Evolutionary conservation across 2,888 invertebrate genomes (phyloP).

Genomic region (Trissolcus brochymenae): DNA sequence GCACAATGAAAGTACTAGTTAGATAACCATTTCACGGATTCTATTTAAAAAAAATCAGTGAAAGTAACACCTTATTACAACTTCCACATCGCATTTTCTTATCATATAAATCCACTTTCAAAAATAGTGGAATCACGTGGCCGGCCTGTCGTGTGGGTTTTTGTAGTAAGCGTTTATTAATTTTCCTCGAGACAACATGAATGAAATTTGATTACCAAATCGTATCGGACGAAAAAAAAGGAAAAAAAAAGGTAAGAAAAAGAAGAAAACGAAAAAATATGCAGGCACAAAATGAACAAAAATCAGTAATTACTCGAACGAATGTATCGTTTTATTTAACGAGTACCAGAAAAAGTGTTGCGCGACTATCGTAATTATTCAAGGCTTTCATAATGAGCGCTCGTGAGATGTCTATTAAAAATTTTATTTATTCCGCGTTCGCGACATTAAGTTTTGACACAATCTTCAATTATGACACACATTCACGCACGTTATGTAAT

Average conservation of each 20-base stretch:
- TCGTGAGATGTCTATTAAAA: conserved; percentile 44
- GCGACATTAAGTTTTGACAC: conserved; percentile 53
- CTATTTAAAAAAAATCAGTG: conserved; percentile 41
- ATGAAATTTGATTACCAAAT: background rate
- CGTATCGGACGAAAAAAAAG: background rate
- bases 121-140: conserved; percentile 31
- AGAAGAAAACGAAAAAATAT: background rate
- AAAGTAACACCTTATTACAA: conserved; percentile 42
- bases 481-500: conserved; percentile 50
- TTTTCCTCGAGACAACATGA: too few relatives aligned
- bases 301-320: background rate
- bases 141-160: background rate
- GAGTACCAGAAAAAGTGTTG: conserved; percentile 32
- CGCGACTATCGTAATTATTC: conserved; percentile 41
- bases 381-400: conserved; percentile 44
- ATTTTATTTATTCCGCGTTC: conserved; percentile 50
- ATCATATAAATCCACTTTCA: conserved; percentile 42
- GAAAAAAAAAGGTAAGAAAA: background rate
- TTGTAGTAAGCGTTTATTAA: too few relatives aligned
- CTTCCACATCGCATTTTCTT: conserved; percentile 18
- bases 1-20: conserved; percentile 38
- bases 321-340: conserved; percentile 24
- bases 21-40: conserved; percentile 42
- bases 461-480: conserved; percentile 55
- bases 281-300: background rate